Percentiles rank a stretch among this genome's conserved stretches.
Conservation (phyloP, 2,113 vertebrate species). For the Proteles cristata region DNA sequence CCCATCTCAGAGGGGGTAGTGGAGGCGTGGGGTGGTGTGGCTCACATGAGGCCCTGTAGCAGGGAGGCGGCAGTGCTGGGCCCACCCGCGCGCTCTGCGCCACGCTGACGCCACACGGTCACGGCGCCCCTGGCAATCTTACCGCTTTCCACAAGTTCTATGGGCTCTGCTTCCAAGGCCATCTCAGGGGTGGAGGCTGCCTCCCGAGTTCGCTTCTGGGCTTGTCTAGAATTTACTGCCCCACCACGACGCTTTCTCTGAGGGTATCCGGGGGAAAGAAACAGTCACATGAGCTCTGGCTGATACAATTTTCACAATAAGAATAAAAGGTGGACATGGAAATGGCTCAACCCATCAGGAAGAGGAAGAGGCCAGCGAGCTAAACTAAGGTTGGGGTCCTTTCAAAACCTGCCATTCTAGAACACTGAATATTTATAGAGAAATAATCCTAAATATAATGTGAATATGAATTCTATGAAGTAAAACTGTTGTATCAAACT, state of each 20-base stretch:
- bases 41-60: fast-evolving
- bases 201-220: slow-evolving; percentile 83
- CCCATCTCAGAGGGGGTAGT: neutral
- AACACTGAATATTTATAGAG: neutral
- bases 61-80: fast-evolving
- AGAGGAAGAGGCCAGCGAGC: neutral
- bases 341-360: neutral
- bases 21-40: neutral
- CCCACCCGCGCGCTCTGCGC: fast-evolving
- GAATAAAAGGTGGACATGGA: neutral
- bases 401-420: neutral
- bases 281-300: neutral
- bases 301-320: neutral
- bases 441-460: neutral
- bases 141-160: slow-evolving; percentile 87
- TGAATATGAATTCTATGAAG: neutral
- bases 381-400: neutral
- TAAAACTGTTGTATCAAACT: neutral
- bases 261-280: slow-evolving; percentile 25
- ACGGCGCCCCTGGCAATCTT: neutral
- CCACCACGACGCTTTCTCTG: slow-evolving; percentile 86
- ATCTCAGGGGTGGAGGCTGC: slow-evolving; percentile 77
- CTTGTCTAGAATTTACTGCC: slow-evolving; percentile 82
- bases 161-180: slow-evolving; percentile 85
- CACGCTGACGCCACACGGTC: neutral